phyloP scores from a whole-genome alignment of 1,140 invertebrate species.

The Papilio aristodemus region DNA sequence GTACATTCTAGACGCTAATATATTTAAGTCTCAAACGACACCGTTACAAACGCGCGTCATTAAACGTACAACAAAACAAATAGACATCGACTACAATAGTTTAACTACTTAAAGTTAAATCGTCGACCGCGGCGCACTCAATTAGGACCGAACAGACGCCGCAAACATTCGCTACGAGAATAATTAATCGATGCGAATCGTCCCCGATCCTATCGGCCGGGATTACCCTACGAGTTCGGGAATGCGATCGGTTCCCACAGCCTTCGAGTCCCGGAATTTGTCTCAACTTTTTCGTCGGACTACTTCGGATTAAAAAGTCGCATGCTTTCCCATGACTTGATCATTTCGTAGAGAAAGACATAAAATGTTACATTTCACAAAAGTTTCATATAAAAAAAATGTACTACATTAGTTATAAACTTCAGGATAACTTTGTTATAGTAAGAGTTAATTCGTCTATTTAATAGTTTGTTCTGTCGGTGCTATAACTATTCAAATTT shows the following conservation, averaged over 20 bases:
- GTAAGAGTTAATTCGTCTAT: too few species aligned
- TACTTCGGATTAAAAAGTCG: conserved; percentile 60
- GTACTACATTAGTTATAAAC: too few species aligned
- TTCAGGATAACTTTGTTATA: too few species aligned
- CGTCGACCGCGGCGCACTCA: conserved; percentile 6
- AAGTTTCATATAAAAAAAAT: neutral
- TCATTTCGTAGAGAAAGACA: conserved; percentile 18
- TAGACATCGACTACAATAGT: neutral
- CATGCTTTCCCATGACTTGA: conserved; percentile 64
- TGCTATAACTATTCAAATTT: too few species aligned
- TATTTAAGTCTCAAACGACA: conserved; percentile 12
- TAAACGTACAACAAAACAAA: conserved; percentile 16
- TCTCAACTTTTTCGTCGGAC: conserved; percentile 50
- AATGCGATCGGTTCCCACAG: conserved; percentile 72
- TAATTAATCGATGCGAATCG: conserved; percentile 63
- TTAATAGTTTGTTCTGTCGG: too few species aligned
- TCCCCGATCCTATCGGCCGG: conserved; percentile 55
- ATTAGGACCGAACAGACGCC: conserved; percentile 36
- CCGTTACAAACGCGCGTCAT: conserved; percentile 6
- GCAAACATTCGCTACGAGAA: conserved; percentile 50
- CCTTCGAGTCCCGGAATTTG: conserved; percentile 64
- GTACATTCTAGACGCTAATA: neutral
- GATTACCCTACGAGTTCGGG: conserved; percentile 59
- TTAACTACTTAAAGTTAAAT: conserved; percentile 22
- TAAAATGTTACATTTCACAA: neutral